Conservation (phyloP, 2,888 invertebrate genomes). For the Meiosimyza decipiens region DNA sequence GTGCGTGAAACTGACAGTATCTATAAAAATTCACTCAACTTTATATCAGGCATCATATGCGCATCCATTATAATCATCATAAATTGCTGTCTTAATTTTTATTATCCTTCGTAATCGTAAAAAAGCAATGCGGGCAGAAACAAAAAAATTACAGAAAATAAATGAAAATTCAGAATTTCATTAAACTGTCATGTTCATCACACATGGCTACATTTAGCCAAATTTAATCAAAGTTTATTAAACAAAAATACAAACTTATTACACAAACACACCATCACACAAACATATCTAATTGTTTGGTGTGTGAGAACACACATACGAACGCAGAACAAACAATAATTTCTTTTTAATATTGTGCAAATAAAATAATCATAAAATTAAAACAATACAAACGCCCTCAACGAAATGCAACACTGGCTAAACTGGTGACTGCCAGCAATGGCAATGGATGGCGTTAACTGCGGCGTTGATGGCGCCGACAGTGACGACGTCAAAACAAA, state of each 20-base stretch:
- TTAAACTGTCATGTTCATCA: conserved; percentile 36
- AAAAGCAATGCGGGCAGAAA: neutral
- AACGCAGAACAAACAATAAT: conserved; percentile 30
- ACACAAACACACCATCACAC: neutral
- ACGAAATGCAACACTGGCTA: conserved; percentile 30
- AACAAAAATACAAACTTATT: conserved; percentile 1
- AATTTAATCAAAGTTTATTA: conserved; percentile 29
- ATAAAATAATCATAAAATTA: conserved; percentile 37
- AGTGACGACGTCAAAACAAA: conserved; percentile 7
- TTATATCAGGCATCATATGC: neutral
- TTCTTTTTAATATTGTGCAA: conserved; percentile 41
- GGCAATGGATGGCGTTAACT: neutral
- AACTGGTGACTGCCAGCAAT: neutral
- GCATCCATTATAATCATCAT: neutral
- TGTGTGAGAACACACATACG: neutral
- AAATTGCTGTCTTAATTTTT: conserved; percentile 17
- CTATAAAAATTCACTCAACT: too few species aligned
- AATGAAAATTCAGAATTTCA: conserved; percentile 38
- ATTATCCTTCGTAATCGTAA: conserved; percentile 12
- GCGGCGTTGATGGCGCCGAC: conserved; percentile 11
- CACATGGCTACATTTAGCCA: conserved; percentile 37
- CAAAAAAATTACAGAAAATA: conserved; percentile 19
- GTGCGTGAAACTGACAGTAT: too few species aligned
- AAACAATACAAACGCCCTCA: conserved; percentile 31
- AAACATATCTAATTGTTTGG: neutral